Evolutionary conservation across 2,797 vertebrate genomes (phyloP).

Genomic region (Morus bassanus): DNA sequence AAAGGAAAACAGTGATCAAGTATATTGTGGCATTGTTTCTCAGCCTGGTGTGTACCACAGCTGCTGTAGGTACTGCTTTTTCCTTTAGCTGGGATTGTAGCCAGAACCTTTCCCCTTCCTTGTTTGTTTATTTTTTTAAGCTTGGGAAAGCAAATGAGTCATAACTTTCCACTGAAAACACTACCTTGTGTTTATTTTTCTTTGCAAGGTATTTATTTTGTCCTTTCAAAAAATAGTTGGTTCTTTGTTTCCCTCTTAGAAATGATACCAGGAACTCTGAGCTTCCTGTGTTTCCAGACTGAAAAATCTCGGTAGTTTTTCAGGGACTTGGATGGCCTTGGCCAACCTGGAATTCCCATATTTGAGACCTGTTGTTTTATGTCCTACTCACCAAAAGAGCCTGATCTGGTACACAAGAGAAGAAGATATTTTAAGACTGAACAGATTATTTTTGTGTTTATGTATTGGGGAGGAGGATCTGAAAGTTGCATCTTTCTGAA

Average conservation of each 20-base stretch:
- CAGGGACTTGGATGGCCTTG: not conserved
- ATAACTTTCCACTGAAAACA: not conserved
- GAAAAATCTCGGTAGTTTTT: fast-evolving
- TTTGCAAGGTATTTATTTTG: not conserved
- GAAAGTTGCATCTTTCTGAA: not conserved
- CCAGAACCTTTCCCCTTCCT: not conserved
- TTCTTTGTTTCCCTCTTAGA: not conserved
- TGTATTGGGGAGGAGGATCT: not conserved
- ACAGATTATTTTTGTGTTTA: not conserved
- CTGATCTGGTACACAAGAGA: not conserved
- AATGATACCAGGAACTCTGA: not conserved
- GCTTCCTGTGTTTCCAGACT: not conserved
- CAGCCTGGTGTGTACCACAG: not conserved
- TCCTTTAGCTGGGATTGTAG: not conserved
- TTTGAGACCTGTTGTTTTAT: not conserved
- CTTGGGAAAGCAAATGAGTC: not conserved
- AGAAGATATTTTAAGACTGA: not conserved
- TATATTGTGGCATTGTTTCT: not conserved
- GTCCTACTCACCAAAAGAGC: not conserved
- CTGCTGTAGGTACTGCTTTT: not conserved
- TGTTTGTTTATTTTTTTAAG: not conserved
- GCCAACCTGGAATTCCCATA: not conserved
- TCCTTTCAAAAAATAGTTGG: not conserved
- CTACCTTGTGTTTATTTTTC: not conserved
- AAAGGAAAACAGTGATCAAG: not conserved